A percentile compares a stretch with the other conserved stretches of the same genome.
Conservation (phyloP, 30 jellyfish, hydroid and myxozoan genomes). For the Chrysaora quinquecirrha region DNA sequence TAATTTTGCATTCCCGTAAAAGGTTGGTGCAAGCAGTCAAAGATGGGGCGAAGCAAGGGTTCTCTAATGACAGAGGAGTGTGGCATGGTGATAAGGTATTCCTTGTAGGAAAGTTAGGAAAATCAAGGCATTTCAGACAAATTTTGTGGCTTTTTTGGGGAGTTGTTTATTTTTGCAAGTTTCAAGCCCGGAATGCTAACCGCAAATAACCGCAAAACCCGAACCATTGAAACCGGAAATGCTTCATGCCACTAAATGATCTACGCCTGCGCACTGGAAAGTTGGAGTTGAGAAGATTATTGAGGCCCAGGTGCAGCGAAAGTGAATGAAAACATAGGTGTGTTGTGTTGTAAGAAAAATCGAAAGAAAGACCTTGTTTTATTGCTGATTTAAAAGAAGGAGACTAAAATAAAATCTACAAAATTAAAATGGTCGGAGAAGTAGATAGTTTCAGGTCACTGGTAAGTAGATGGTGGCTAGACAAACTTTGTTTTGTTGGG, state of each 20-base stretch:
- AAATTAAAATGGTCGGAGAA: constrained; percentile 58
- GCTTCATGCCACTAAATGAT: neutral
- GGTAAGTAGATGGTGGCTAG: constrained; percentile 45
- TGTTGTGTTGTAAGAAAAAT: neutral
- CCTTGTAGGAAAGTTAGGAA: too few relatives aligned
- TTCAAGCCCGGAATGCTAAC: too few relatives aligned
- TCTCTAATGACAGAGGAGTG: too few relatives aligned
- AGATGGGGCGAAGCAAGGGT: too few relatives aligned
- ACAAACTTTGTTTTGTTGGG: neutral
- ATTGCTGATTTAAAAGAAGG: neutral
- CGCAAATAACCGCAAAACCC: neutral
- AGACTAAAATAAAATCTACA: neutral
- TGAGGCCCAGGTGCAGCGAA: constrained; percentile 25
- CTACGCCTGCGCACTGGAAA: constrained; percentile 43
- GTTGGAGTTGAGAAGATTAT: neutral
- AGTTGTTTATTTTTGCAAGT: too few relatives aligned
- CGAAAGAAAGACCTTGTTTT: neutral
- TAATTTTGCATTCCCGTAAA: too few relatives aligned
- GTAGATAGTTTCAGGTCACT: constrained; percentile 68
- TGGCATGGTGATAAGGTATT: too few relatives aligned
- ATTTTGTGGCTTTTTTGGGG: too few relatives aligned
- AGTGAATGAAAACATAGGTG: constrained; percentile 19
- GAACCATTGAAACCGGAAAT: neutral
- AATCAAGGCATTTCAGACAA: too few relatives aligned
- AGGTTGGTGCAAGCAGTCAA: too few relatives aligned